phyloP scores from a whole-genome alignment of 2,113 vertebrate species.

The Nycticebus coucang region DNA sequence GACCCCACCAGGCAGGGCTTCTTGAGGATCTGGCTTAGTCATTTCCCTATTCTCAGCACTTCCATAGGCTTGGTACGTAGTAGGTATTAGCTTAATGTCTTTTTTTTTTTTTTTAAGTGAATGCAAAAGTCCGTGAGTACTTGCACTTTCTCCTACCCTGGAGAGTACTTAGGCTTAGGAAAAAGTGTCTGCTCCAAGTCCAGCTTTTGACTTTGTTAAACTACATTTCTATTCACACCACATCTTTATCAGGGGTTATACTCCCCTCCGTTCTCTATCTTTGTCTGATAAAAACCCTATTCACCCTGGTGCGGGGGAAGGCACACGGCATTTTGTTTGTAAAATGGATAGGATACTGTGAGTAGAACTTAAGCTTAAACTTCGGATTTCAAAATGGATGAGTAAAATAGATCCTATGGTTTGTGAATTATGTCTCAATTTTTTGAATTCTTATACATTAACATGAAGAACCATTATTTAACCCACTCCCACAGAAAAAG shows the following conservation, averaged over 20 bases:
- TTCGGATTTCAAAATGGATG: constrained; percentile 41
- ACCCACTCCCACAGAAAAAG: neutral
- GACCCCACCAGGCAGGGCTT: neutral
- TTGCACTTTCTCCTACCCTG: neutral
- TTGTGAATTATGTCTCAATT: constrained; percentile 30
- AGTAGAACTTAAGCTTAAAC: constrained; percentile 36
- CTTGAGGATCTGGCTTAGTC: neutral
- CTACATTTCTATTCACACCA: neutral
- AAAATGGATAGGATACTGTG: constrained; percentile 22
- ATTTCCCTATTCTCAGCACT: neutral
- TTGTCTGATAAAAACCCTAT: constrained; percentile 10
- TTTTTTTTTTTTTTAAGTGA: neutral
- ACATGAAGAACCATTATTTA: neutral
- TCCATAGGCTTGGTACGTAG: neutral
- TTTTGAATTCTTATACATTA: neutral
- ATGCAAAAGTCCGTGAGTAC: neutral
- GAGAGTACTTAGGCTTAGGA: neutral
- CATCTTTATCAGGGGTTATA: neutral
- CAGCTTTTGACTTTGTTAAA: neutral
- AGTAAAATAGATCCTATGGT: constrained; percentile 21
- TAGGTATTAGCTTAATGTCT: neutral
- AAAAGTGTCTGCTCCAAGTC: neutral
- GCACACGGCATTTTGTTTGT: neutral
- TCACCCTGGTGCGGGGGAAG: neutral
- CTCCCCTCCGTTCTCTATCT: neutral